phyloP scores from a whole-genome alignment of 2,888 invertebrate genomes.

The Phyllotreta cruciferae region DNA sequence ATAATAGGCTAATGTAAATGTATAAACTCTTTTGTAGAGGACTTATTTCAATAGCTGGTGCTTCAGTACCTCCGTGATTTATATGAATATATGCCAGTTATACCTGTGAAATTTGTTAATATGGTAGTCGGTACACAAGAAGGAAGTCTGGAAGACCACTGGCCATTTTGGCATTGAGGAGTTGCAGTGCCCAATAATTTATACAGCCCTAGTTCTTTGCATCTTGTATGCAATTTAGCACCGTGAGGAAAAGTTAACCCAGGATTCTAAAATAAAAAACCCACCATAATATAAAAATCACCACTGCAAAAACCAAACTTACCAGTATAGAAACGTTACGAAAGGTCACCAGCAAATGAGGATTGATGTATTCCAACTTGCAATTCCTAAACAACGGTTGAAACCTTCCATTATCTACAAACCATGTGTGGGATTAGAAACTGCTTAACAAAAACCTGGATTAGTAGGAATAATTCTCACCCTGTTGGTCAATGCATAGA shows the following conservation, averaged over 20 bases:
- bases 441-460: neutral
- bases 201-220: slow-evolving; percentile 82
- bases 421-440: slow-evolving; percentile 17
- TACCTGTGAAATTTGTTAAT: slow-evolving; percentile 85
- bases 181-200: slow-evolving; percentile 82
- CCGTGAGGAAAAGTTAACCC: slow-evolving; percentile 79
- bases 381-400: slow-evolving; percentile 80
- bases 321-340: slow-evolving; percentile 76
- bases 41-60: neutral
- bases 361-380: slow-evolving; percentile 71
- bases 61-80: too few relatives aligned
- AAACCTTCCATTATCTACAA: slow-evolving; percentile 74
- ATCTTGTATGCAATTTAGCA: slow-evolving; percentile 76
- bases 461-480: slow-evolving; percentile 58
- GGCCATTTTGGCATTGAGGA: slow-evolving; percentile 81
- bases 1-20: too few relatives aligned
- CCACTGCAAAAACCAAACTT: slow-evolving; percentile 55
- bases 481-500: slow-evolving; percentile 77
- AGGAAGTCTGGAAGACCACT: slow-evolving; percentile 80
- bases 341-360: slow-evolving; percentile 75
- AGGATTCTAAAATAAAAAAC: slow-evolving; percentile 59
- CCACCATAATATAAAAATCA: neutral
- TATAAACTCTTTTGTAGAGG: neutral
- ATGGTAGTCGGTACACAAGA: slow-evolving; percentile 87
- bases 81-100: neutral